A percentile compares a stretch with the other conserved stretches of the same genome.
Conservation (phyloP, 2,888 invertebrate species). For the Agriopis leucophaearia region DNA sequence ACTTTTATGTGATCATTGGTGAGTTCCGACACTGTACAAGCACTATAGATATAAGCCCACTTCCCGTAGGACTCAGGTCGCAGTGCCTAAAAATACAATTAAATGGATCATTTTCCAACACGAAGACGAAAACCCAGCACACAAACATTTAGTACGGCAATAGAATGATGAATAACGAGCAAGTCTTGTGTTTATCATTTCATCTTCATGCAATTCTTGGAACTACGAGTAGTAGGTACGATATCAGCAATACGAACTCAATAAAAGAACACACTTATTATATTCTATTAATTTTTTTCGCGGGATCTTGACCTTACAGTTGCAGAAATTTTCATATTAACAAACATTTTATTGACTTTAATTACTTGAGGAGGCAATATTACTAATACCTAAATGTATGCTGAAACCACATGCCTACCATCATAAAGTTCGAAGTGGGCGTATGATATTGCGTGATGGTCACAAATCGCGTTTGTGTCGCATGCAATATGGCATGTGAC, state of each 20-base stretch:
- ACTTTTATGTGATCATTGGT: neutral
- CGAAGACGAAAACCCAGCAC: too few relatives aligned
- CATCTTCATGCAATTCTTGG: too few relatives aligned
- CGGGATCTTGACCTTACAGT: conserved; percentile 2
- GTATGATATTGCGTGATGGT: conserved; percentile 41
- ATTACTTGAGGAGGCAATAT: conserved; percentile 24
- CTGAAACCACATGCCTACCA: conserved; percentile 20
- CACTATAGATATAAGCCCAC: too few relatives aligned
- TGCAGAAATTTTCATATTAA: conserved; percentile 25
- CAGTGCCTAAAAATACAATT: too few relatives aligned
- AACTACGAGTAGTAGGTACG: neutral
- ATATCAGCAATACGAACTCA: neutral
- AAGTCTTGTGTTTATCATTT: too few relatives aligned
- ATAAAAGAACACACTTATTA: neutral
- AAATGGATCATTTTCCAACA: too few relatives aligned
- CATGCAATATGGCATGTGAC: conserved; percentile 49
- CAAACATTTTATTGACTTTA: conserved; percentile 33
- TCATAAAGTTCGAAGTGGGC: conserved; percentile 32
- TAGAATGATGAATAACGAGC: too few relatives aligned
- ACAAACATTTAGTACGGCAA: too few relatives aligned
- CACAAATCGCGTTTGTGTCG: conserved; percentile 42
- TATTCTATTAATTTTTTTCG: neutral
- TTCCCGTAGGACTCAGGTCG: too few relatives aligned
- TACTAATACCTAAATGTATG: conserved; percentile 31
- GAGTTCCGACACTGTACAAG: neutral